These are phyloP conservation scores for Oryzias javanicus DNA, from an alignment of 2,113 vertebrate species.

Conservation along the genomic window DNA sequence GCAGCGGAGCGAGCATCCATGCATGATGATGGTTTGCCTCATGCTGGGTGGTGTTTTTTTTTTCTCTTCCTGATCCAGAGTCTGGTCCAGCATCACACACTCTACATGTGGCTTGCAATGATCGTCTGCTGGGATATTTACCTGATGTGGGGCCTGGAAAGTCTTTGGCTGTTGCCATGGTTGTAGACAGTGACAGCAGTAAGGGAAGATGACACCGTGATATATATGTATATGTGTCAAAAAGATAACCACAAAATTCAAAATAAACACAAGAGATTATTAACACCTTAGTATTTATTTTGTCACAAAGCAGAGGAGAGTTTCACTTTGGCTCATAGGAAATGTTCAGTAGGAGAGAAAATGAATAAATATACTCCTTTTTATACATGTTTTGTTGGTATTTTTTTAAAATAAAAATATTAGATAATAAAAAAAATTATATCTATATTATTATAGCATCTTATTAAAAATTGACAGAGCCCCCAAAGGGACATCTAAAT, in stretches of 20 bases:
- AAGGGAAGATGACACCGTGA: conserved; percentile 70
- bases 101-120: conserved; percentile 60
- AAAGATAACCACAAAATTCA: conserved; percentile 64
- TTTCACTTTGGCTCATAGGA: conserved; percentile 12
- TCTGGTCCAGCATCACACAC: conserved; percentile 57
- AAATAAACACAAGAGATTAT: conserved; percentile 48
- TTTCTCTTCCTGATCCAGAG: conserved; percentile 56
- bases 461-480: no score
- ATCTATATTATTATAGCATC: no score
- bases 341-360: conserved; percentile 21
- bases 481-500: no score
- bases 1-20: conserved; percentile 61
- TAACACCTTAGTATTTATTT: conserved; percentile 33
- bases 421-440: no score
- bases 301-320: conserved; percentile 21
- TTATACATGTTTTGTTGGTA: no score
- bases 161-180: conserved; percentile 82
- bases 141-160: conserved; percentile 78
- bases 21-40: conserved; percentile 72
- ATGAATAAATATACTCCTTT: no score
- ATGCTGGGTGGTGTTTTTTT: conserved; percentile 73
- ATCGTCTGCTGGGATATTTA: conserved; percentile 74
- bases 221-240: conserved; percentile 19
- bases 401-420: no score
- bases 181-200: conserved; percentile 75